Percentiles rank a stretch among this genome's conserved stretches.
Evolutionary conservation across 2,888 invertebrate genomes (phyloP).

Genomic region (Agrotis segetum): DNA sequence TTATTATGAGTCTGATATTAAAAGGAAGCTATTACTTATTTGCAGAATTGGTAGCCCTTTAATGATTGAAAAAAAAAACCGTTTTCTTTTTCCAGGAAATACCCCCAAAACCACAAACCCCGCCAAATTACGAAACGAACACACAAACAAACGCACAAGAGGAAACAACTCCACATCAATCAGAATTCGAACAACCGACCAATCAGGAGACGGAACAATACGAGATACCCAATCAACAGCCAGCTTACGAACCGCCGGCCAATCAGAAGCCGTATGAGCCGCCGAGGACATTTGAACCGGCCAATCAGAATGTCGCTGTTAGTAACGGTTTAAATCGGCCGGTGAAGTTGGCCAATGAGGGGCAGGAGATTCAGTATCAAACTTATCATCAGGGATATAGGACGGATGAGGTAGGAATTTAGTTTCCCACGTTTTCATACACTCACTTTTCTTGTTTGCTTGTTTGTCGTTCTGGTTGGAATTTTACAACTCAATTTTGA

Average conservation of each 20-base stretch:
- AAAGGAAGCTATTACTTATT: too few relatives aligned
- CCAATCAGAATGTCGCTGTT: constrained; percentile 61
- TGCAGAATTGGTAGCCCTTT: too few relatives aligned
- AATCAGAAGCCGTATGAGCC: constrained; percentile 68
- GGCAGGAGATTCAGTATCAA: constrained; percentile 68
- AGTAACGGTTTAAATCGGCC: constrained; percentile 44
- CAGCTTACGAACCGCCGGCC: constrained; percentile 52
- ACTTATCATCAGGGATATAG: constrained; percentile 73
- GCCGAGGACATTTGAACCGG: constrained; percentile 47
- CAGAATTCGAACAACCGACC: constrained; percentile 70
- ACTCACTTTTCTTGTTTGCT: too few relatives aligned
- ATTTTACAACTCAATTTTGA: too few relatives aligned
- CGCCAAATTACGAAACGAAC: constrained; percentile 36
- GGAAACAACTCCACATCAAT: constrained; percentile 25
- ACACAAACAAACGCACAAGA: constrained; percentile 36
- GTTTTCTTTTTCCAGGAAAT: constrained; percentile 56
- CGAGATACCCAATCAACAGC: constrained; percentile 58
- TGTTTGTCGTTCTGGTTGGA: too few relatives aligned
- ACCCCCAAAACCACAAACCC: constrained; percentile 54
- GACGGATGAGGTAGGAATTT: constrained; percentile 74
- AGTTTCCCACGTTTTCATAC: too few relatives aligned
- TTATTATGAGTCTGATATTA: too few relatives aligned
- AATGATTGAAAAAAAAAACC: too few relatives aligned
- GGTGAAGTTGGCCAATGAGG: constrained; percentile 66
- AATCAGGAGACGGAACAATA: constrained; percentile 50